Percentiles rank a stretch among this genome's conserved stretches.
Conservation (phyloP, 2,113 vertebrate species). For the Festucalex cinctus region DNA sequence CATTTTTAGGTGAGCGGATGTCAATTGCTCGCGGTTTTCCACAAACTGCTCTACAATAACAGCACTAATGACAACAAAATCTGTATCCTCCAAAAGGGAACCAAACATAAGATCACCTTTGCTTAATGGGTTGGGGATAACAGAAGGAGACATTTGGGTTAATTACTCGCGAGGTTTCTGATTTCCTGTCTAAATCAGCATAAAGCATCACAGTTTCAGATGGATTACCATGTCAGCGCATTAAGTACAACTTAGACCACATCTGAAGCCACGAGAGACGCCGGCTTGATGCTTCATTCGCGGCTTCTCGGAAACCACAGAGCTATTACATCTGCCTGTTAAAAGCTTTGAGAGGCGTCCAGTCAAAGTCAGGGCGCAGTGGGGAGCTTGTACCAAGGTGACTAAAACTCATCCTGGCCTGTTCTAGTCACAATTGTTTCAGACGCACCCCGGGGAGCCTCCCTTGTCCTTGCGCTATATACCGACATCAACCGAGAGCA, state of each 20-base stretch:
- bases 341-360: constrained; percentile 69
- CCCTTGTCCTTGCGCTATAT: constrained; percentile 1
- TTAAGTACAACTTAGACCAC: constrained; percentile 70
- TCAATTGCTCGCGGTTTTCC: not conserved
- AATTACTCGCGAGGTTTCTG: constrained; percentile 57
- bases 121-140: constrained; percentile 50
- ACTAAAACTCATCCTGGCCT: constrained; percentile 50
- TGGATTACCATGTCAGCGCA: constrained; percentile 73
- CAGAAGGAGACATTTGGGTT: constrained; percentile 47
- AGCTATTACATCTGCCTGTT: constrained; percentile 68
- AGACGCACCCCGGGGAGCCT: constrained; percentile 12
- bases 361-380: constrained; percentile 57
- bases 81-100: constrained; percentile 40
- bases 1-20: not conserved
- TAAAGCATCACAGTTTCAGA: constrained; percentile 64
- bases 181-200: constrained; percentile 68
- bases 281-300: constrained; percentile 55
- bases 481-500: not conserved
- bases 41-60: constrained; percentile 26
- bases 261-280: constrained; percentile 68
- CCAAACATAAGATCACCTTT: constrained; percentile 43
- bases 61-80: constrained; percentile 31
- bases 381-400: constrained; percentile 53
- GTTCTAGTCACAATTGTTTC: constrained; percentile 28
- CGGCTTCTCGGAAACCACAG: constrained; percentile 68